phyloP scores from a whole-genome alignment of 2,888 invertebrate genomes.

The Oscheius onirici region DNA sequence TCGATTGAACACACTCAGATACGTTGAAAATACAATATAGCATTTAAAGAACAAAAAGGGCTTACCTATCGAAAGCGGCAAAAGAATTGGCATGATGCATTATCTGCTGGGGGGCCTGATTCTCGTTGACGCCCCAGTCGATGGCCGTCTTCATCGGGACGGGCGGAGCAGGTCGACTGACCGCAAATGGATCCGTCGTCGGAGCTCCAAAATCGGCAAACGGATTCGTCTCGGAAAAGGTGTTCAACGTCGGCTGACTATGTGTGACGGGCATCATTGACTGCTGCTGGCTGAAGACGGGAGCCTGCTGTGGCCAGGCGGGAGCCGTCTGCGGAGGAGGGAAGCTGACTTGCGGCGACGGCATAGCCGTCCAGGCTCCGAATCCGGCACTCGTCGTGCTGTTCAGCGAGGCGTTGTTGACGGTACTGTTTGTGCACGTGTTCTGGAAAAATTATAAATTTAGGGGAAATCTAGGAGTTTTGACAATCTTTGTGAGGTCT shows the following conservation, averaged over 20 bases:
- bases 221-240: constrained; percentile 55
- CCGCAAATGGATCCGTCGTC: constrained; percentile 12
- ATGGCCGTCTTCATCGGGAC: neutral
- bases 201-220: constrained; percentile 45
- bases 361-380: too few species aligned
- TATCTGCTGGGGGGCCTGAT: constrained; percentile 42
- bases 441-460: neutral
- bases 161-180: neutral
- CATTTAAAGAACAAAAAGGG: too few species aligned
- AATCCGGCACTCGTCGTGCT: neutral
- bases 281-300: neutral
- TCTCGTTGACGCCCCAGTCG: constrained; percentile 50
- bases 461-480: too few species aligned
- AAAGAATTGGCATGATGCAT: constrained; percentile 49
- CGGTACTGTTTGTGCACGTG: neutral
- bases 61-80: constrained; percentile 44
- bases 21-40: too few species aligned
- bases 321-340: neutral
- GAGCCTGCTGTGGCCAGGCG: neutral
- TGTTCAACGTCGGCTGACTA: constrained; percentile 38
- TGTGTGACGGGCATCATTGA: constrained; percentile 40
- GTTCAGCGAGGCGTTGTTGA: neutral
- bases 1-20: too few species aligned
- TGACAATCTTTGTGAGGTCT: too few species aligned
- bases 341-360: too few species aligned